Percentiles rank a stretch among this genome's conserved stretches.
These are phyloP conservation scores for Nothocercus julius DNA, from an alignment of 2,113 vertebrate species.

Conservation along the genomic window DNA sequence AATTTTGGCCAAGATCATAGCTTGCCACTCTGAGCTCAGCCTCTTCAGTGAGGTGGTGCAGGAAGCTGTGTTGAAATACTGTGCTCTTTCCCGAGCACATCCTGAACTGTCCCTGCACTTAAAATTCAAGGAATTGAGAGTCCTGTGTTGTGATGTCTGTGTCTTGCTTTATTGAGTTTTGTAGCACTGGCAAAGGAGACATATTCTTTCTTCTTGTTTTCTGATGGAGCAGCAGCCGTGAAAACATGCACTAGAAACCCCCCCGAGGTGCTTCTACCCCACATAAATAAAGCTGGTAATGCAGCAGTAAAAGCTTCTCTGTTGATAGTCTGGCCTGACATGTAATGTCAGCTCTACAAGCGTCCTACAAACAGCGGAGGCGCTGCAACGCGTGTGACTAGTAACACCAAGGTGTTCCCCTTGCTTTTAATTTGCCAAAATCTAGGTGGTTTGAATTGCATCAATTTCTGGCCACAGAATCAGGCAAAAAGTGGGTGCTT, in stretches of 20 bases:
- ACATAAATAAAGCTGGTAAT: not conserved
- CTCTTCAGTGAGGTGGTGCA: not conserved
- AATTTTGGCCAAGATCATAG: not conserved
- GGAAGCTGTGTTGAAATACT: not conserved
- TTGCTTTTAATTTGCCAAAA: fast-evolving
- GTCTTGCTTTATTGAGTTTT: not conserved
- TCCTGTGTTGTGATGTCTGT: fast-evolving
- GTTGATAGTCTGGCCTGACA: not conserved
- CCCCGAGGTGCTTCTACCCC: not conserved
- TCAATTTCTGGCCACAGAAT: not conserved
- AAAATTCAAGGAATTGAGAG: not conserved
- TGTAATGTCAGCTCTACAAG: not conserved
- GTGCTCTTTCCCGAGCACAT: not conserved
- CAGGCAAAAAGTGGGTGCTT: not conserved
- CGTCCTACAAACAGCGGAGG: not conserved
- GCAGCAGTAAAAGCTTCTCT: not conserved
- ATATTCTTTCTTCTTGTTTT: not conserved
- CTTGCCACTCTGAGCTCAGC: not conserved
- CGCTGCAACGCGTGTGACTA: not conserved
- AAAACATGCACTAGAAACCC: not conserved
- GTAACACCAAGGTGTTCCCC: not conserved
- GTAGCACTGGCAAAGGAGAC: not conserved
- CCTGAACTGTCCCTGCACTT: not conserved
- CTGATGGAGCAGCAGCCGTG: not conserved
- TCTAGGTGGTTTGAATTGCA: not conserved